Evolutionary conservation across 1,140 invertebrate genomes (phyloP), one percentile per base, ranked within the genome.

Genomic region (Dreissena rostriformis): DNA sequence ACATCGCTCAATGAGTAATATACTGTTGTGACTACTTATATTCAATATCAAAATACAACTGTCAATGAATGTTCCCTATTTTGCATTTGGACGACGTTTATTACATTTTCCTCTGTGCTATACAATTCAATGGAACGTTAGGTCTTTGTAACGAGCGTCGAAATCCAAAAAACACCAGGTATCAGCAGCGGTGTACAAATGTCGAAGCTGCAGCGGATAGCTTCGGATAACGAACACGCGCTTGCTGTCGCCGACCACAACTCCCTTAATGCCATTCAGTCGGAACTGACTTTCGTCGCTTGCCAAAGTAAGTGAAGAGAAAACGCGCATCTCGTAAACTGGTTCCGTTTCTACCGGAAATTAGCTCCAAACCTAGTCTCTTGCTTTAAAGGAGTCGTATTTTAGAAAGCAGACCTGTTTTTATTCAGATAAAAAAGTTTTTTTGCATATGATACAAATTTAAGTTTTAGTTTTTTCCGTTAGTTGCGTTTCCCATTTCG

Each of bases 271-370:
- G 71, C 83, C 15, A 87, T 90, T 14, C 77, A 86, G 22, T 79
- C 81, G 19, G 88, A 89, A 76, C 72, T 89, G 14, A 82, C 85
- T 8, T 86, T 83, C 24, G 82, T 86, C 17, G 76, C 88, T n/a
- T 89, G 88, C 75, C 29, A 88, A 78, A 82, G 86, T 87, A 52
- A 82, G 83, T 71, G 26, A 51, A 24, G 8, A 76, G 28, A 39
- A 57, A 14, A n/a, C 14, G n/a, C 55, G 14, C n/a, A n/a, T n/a
- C n/a, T n/a, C n/a, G n/a, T n/a, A n/a, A n/a, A n/a, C n/a, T n/a
- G n/a, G n/a, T n/a, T n/a, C n/a, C n/a, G n/a, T n/a, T n/a, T n/a
- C n/a, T n/a, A n/a, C 14, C 14, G 14, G n/a, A 57, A n/a, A n/a
- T 57, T 57, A 57, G 14, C 55, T 14, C 55, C n/a, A 14, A n/a